A percentile compares a stretch with the other conserved stretches of the same genome.
phyloP scores from a whole-genome alignment of 2,888 invertebrate genomes.

The Parnassius apollo region DNA sequence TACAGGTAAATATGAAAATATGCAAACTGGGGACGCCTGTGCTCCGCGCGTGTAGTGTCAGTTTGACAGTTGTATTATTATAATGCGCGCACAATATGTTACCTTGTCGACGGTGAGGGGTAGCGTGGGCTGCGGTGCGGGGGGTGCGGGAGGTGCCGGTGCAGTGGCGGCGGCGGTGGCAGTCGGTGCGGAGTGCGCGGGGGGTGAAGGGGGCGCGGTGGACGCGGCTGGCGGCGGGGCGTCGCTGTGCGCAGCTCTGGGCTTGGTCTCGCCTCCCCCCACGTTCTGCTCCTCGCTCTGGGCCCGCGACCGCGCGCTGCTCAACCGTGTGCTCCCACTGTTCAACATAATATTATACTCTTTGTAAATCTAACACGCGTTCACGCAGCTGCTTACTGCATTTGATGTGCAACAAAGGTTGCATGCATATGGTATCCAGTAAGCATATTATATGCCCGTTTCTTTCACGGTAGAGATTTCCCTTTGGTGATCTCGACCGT shows the following conservation, averaged over 20 bases:
- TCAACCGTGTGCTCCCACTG: conserved; percentile 22
- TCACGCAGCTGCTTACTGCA: no score
- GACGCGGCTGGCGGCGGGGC: conserved; percentile 22
- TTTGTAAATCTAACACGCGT: no score
- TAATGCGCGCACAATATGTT: neutral
- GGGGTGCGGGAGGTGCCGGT: conserved; percentile 25
- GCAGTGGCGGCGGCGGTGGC: conserved; percentile 18
- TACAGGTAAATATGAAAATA: no score
- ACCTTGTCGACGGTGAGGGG: conserved; percentile 76
- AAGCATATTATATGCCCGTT: no score
- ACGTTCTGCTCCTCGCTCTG: conserved; percentile 55
- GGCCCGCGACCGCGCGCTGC: conserved; percentile 44
- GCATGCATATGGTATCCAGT: no score
- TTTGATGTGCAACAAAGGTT: no score
- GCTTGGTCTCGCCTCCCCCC: conserved; percentile 29
- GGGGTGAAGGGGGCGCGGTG: conserved; percentile 5
- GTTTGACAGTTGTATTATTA: no score
- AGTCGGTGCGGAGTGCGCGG: conserved; percentile 30
- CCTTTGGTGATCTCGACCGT: no score
- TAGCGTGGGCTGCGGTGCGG: conserved; percentile 47
- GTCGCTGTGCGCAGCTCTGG: conserved; percentile 30
- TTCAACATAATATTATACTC: no score
- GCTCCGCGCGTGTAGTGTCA: no score
- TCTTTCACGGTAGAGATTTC: no score
- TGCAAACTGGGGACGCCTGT: no score